Conservation (phyloP, 2,113 vertebrate genomes). For the Emydocephalus ijimae region DNA sequence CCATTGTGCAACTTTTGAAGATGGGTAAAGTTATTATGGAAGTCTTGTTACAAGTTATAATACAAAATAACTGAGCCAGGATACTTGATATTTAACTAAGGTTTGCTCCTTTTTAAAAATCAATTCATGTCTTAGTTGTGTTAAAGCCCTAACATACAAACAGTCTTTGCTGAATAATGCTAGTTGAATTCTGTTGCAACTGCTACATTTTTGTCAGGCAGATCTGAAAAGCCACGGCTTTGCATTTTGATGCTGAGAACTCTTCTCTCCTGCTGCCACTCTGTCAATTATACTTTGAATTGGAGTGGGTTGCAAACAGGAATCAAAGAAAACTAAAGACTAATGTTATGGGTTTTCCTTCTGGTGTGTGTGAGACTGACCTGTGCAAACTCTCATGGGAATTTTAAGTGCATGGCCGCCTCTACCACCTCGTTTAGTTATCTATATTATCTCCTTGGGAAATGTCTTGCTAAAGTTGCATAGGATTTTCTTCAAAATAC, state of each 20-base stretch:
- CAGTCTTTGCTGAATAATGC: neutral
- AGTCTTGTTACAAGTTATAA: neutral
- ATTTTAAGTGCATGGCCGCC: slow-evolving; percentile 24
- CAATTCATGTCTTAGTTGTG: neutral
- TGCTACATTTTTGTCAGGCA: neutral
- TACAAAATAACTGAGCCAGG: neutral
- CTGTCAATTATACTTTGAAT: neutral
- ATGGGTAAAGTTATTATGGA: neutral
- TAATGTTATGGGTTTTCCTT: neutral
- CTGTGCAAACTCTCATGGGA: slow-evolving; percentile 8
- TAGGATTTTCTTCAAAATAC: slow-evolving; percentile 27
- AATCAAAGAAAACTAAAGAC: neutral
- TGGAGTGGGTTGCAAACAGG: neutral
- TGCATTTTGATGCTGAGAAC: neutral
- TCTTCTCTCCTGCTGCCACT: neutral
- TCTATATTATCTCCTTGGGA: slow-evolving; percentile 33
- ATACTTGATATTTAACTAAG: neutral
- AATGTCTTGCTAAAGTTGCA: slow-evolving; percentile 14
- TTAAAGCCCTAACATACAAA: neutral
- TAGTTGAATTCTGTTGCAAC: neutral
- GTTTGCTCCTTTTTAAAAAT: neutral
- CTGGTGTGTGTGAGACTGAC: slow-evolving; percentile 18
- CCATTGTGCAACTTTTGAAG: neutral
- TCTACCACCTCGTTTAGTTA: slow-evolving; percentile 1
- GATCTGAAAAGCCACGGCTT: neutral